Percentiles rank a stretch among this genome's conserved stretches.
Conservation (phyloP, 2,888 invertebrate species). For the Corbicula japonica region DNA sequence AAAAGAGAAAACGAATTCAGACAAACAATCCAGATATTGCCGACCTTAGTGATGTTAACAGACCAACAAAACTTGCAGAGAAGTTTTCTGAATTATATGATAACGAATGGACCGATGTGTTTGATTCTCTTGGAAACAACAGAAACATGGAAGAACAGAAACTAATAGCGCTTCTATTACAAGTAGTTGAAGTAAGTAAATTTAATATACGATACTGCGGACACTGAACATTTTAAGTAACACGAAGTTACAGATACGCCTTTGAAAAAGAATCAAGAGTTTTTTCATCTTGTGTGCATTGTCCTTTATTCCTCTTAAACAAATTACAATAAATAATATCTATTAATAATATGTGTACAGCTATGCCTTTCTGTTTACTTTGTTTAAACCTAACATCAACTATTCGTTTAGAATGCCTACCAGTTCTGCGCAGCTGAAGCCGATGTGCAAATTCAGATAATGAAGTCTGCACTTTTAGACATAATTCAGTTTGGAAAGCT, state of each 20-base stretch:
- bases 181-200: constrained; percentile 8
- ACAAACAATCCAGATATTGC: constrained; percentile 38
- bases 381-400: background rate
- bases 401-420: constrained; percentile 10
- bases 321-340: background rate
- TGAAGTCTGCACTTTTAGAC: background rate
- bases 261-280: too few relatives aligned
- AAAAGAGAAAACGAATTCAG: too few relatives aligned
- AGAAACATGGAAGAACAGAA: background rate
- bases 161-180: constrained; percentile 5
- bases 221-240: too few relatives aligned
- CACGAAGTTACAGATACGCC: too few relatives aligned
- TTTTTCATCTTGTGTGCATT: background rate
- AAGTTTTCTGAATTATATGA: constrained; percentile 46
- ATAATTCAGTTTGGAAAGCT: constrained; percentile 6
- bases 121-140: constrained; percentile 1
- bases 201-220: background rate
- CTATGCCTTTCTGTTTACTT: background rate
- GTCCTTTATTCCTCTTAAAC: background rate
- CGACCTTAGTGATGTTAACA: constrained; percentile 26
- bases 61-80: constrained; percentile 30
- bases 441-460: background rate
- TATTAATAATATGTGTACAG: constrained; percentile 7
- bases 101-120: constrained; percentile 39
- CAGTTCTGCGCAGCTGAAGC: constrained; percentile 6